phyloP scores from a whole-genome alignment of 2,113 vertebrate genomes.

The Hassar affinis region DNA sequence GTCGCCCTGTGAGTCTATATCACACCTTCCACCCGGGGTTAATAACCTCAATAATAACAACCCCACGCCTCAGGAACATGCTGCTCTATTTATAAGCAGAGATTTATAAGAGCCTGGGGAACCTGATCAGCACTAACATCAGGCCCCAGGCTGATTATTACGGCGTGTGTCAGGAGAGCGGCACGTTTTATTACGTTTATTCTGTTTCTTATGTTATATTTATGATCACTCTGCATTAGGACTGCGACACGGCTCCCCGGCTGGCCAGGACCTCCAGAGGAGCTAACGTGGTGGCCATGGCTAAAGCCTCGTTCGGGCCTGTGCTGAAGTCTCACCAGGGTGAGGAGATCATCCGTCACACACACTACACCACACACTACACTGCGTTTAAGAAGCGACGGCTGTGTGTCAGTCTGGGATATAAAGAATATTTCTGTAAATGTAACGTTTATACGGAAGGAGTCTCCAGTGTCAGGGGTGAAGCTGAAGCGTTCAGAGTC shows the following conservation, averaged over 20 bases:
- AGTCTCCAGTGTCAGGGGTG: no score
- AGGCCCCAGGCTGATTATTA: not conserved
- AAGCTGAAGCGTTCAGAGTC: no score
- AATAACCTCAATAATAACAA: no score
- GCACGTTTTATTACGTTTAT: not conserved
- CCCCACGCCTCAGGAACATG: no score
- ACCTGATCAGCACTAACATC: not conserved
- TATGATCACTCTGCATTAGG: not conserved
- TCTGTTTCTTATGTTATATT: no score
- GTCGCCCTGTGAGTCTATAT: conserved; percentile 75
- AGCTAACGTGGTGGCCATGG: conserved; percentile 44
- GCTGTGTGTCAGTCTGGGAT: not conserved
- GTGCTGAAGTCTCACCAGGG: conserved; percentile 44
- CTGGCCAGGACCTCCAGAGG: conserved; percentile 48
- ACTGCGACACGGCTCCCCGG: conserved; percentile 41
- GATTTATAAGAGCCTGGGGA: no score
- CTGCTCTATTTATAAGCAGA: no score
- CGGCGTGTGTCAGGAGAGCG: not conserved
- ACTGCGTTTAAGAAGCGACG: not conserved
- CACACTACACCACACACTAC: no score
- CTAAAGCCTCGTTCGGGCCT: conserved; percentile 53
- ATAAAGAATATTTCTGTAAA: no score
- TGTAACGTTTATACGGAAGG: no score
- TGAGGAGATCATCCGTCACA: conserved; percentile 46
- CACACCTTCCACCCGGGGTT: not conserved